Conservation (phyloP, 2,888 invertebrate species). For the Octodonta nipae region DNA sequence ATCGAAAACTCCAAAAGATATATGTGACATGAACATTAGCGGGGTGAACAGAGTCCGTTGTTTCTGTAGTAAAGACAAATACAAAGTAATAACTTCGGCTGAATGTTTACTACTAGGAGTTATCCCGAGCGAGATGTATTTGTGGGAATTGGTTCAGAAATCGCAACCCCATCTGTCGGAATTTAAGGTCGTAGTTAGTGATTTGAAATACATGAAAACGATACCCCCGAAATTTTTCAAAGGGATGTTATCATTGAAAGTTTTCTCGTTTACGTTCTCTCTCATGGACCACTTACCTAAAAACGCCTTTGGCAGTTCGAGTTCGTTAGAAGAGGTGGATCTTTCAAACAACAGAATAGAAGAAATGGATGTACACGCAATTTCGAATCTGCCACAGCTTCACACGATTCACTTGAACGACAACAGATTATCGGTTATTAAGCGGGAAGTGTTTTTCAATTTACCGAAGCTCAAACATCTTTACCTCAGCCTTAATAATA, state of each 20-base stretch:
- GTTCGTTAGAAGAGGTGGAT: conserved; percentile 51
- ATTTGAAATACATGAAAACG: conserved; percentile 53
- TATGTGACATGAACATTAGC: conserved; percentile 11
- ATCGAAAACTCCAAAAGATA: conserved; percentile 7
- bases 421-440: conserved; percentile 62
- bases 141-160: conserved; percentile 57
- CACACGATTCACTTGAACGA: conserved; percentile 58
- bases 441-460: conserved; percentile 58
- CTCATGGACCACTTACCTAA: conserved; percentile 55
- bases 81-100: conserved; percentile 50
- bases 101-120: conserved; percentile 64
- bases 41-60: conserved; percentile 37
- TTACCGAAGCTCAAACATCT: conserved; percentile 60
- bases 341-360: conserved; percentile 59
- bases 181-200: conserved; percentile 58
- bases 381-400: conserved; percentile 58
- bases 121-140: conserved; percentile 50
- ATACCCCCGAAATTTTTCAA: conserved; percentile 43
- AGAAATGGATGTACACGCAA: conserved; percentile 52
- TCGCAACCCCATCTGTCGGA: conserved; percentile 58
- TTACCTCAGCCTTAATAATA: conserved; percentile 71
- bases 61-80: conserved; percentile 48
- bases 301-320: conserved; percentile 61
- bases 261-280: conserved; percentile 58
- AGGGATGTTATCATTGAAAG: conserved; percentile 51